Percentiles rank a stretch among this genome's conserved stretches.
These are phyloP conservation scores for Trissoscelio sp. DNA, from an alignment of 2,888 invertebrate species.

Conservation along the genomic window DNA sequence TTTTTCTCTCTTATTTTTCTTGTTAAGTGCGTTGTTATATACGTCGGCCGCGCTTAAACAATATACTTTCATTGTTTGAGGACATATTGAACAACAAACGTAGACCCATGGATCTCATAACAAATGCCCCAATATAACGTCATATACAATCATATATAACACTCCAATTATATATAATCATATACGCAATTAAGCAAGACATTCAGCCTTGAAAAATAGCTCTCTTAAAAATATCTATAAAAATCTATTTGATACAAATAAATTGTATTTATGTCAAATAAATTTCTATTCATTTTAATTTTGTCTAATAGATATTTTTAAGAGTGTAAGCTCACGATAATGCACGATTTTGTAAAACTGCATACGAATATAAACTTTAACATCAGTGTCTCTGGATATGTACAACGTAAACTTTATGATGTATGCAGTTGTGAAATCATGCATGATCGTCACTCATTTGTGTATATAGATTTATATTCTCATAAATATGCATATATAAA, in stretches of 20 bases:
- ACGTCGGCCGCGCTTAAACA: conserved; percentile 59
- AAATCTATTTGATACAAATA: no score
- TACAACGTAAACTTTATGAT: conserved; percentile 42
- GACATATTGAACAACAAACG: conserved; percentile 46
- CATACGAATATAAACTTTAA: conserved; percentile 25
- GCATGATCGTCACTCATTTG: conserved; percentile 8
- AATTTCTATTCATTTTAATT: no score
- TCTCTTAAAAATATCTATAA: no score
- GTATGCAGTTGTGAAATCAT: conserved; percentile 6
- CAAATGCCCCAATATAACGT: conserved; percentile 29
- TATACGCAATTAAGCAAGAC: conserved; percentile 31
- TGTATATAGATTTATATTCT: not conserved
- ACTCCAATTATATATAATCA: conserved; percentile 49
- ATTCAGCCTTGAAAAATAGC: not conserved
- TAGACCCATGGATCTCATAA: conserved; percentile 40
- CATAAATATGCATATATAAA: conserved; percentile 18
- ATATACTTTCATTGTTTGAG: conserved; percentile 64
- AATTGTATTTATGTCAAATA: no score
- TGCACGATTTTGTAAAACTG: not conserved
- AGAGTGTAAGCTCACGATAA: conserved; percentile 13
- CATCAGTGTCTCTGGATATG: conserved; percentile 26
- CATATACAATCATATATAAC: conserved; percentile 43
- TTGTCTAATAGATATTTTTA: no score
- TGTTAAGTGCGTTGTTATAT: conserved; percentile 64
- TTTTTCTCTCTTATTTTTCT: conserved; percentile 18